Conservation (phyloP, 2,888 invertebrate species). For the Choristoneura rosaceana region DNA sequence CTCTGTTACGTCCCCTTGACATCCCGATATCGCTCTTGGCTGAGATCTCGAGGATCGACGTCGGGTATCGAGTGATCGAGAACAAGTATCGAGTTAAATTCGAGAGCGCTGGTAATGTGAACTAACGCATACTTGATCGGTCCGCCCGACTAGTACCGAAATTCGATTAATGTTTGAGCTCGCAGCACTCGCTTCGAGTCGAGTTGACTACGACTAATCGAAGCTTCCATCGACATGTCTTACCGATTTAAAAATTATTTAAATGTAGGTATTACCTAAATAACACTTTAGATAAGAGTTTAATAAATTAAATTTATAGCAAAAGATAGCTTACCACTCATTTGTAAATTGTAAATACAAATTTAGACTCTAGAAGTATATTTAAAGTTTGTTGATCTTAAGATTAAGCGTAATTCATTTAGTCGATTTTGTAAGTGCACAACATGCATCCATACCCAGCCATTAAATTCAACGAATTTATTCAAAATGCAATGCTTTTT, state of each 20-base stretch:
- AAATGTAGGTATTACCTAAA: not conserved
- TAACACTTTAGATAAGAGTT: not conserved
- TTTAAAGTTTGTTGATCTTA: no score
- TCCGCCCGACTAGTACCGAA: slow-evolving; percentile 69
- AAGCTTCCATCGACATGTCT: slow-evolving; percentile 62
- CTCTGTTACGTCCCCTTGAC: slow-evolving; percentile 64
- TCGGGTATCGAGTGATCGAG: slow-evolving; percentile 72
- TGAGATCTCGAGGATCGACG: slow-evolving; percentile 71
- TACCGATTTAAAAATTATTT: slow-evolving; percentile 31
- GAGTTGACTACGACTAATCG: slow-evolving; percentile 70
- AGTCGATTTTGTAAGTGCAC: not conserved
- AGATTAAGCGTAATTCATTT: no score
- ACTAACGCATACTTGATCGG: slow-evolving; percentile 77
- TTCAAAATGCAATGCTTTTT: slow-evolving; percentile 10
- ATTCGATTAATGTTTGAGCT: slow-evolving; percentile 80
- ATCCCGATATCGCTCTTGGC: slow-evolving; percentile 70
- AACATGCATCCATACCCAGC: not conserved
- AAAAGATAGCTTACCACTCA: no score
- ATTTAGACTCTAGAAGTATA: no score
- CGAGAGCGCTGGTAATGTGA: slow-evolving; percentile 73
- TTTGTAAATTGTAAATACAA: no score
- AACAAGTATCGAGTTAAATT: slow-evolving; percentile 70
- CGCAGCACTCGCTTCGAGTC: slow-evolving; percentile 66
- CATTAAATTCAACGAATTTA: slow-evolving; percentile 7
- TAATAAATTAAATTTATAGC: no score